Base-by-base conservation (phyloP, 2,797 vertebrate species). In the Hippoglossus hippoglossus region DNA sequence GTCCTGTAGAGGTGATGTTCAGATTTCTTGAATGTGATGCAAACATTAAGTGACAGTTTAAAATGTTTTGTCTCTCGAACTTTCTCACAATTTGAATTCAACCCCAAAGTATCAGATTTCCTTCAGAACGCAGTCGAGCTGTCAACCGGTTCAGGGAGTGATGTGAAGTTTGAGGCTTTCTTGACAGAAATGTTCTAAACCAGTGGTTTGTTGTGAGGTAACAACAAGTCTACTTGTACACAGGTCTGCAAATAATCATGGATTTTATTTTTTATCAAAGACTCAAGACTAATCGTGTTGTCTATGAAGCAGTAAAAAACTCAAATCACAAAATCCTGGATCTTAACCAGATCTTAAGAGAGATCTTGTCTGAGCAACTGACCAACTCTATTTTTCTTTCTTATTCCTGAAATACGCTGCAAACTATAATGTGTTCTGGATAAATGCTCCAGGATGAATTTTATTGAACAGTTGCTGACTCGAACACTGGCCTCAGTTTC, bases 401-500 rank as follows among this genome's bases (percentile, higher is more conserved):
- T 19, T 49, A 54, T 47, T 47, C 34, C 24, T 19, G n/a, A 6
- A 12, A 53, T 50, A n/a, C 31, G 19, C 15, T 46, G 64, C 46
- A 47, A 44, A 67, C 72, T 69, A 68, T 44, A 36, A 36, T 36
- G 6, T 47, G 19, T n/a, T 7, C 46, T 0, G 18, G 19, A 18
- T 10, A 19, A 19, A 31, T 31, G 7, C 8, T 31, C 7, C n/a
- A n/a, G n/a, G n/a, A n/a, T 31, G 28, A 31, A 31, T 28, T 7
- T 31, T 31, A 31, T 49, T n/a, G 16, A n/a, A 9, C 6, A 47
- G 2, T 1, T 46, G 44, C 44, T 46, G 44, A 49, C 47, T n/a
- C 1, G 28, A 31, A 50, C 52, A 15, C 47, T 69, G 63, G 7
- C 50, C 66, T 81, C 74, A 85, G 0, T 63, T 79, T 87, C 8